Conservation (phyloP, 1,140 invertebrate species). For the Microplitis demolitor region DNA sequence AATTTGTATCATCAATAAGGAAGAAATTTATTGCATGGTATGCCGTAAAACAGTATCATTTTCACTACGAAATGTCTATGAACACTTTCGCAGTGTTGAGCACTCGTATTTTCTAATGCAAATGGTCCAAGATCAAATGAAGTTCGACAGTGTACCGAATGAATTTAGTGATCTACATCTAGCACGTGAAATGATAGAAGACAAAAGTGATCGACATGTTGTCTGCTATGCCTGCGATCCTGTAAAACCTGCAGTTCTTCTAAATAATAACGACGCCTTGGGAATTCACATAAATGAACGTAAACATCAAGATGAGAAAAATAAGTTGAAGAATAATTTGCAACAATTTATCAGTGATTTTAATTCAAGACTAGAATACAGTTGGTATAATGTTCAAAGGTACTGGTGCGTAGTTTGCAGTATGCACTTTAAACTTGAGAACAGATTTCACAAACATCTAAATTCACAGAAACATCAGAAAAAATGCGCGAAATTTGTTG, state of each 20-base stretch:
- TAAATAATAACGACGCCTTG: neutral
- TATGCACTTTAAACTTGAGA: conserved; percentile 27
- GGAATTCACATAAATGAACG: neutral
- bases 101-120: neutral
- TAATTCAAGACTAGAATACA: neutral
- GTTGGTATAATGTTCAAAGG: conserved; percentile 33
- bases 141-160: neutral
- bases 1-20: neutral
- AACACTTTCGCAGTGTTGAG: neutral
- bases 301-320: neutral
- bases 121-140: neutral
- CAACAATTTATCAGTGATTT: neutral
- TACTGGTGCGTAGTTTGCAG: conserved; percentile 42
- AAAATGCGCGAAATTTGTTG: neutral
- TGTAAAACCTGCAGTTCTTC: neutral
- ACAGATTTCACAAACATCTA: conserved; percentile 38
- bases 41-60: neutral
- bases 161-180: neutral
- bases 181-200: neutral
- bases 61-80: neutral
- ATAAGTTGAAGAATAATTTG: neutral
- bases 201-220: neutral
- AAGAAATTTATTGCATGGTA: neutral
- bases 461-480: neutral
- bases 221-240: neutral